Evolutionary conservation across 2,888 invertebrate genomes (phyloP).

Genomic region (Acrocyrtus sp.): DNA sequence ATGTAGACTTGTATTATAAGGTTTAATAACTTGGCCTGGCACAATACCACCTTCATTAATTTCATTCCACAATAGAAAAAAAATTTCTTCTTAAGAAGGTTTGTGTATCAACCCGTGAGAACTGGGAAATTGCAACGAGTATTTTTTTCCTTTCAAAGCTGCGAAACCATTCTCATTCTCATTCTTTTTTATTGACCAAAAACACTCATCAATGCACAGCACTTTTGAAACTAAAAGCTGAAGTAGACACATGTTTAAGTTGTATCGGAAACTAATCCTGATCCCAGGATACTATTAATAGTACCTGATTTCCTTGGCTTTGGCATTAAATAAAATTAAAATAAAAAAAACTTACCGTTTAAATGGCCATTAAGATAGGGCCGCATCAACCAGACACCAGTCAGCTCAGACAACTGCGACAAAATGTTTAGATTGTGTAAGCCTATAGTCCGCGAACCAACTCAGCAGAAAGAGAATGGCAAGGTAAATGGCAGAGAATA

Average conservation of each 20-base stretch:
- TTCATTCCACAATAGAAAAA: constrained; percentile 15
- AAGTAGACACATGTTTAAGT: too few relatives aligned
- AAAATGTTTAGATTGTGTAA: too few relatives aligned
- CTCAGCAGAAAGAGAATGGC: constrained; percentile 46
- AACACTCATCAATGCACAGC: background rate
- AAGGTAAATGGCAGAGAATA: constrained; percentile 13
- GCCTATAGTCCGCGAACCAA: too few relatives aligned
- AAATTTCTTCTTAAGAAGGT: constrained; percentile 27
- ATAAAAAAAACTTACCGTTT: background rate
- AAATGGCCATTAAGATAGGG: too few relatives aligned
- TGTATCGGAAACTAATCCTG: too few relatives aligned
- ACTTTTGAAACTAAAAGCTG: background rate
- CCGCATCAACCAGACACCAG: too few relatives aligned
- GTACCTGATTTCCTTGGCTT: too few relatives aligned
- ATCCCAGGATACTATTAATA: too few relatives aligned
- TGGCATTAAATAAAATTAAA: too few relatives aligned
- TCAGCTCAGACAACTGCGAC: background rate
- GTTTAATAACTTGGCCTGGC: background rate
- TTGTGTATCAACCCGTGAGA: constrained; percentile 50
- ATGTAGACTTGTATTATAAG: background rate
- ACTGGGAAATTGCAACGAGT: constrained; percentile 35
- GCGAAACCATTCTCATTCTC: too few relatives aligned
- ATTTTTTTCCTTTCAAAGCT: background rate
- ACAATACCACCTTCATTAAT: background rate
- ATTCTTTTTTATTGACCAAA: background rate